A percentile compares a stretch with the other conserved stretches of the same genome.
phyloP scores from a whole-genome alignment of 92 coral and sea anemone genomes.

The Isaurus tuberculatus region DNA sequence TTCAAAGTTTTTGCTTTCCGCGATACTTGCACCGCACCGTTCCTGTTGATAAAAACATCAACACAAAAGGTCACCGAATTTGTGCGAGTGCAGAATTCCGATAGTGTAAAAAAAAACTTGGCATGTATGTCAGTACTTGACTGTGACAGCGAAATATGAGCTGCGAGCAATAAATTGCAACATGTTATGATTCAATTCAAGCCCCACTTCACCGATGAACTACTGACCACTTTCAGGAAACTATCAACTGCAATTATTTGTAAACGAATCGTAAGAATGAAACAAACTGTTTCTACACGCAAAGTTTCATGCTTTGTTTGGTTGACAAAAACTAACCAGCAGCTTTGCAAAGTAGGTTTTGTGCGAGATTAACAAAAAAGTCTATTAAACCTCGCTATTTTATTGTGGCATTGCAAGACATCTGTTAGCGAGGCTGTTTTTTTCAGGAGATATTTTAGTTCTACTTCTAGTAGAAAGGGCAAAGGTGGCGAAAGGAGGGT shows the following conservation, averaged over 20 bases:
- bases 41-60: neutral
- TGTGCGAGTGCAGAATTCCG: neutral
- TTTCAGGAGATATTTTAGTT: neutral
- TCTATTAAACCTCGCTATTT: neutral
- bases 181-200: neutral
- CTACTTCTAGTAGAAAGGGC: neutral
- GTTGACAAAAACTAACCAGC: neutral
- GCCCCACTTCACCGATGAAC: conserved; percentile 1
- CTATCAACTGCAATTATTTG: neutral
- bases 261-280: neutral
- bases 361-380: neutral
- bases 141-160: neutral
- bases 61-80: neutral
- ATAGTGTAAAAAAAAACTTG: neutral
- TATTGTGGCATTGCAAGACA: neutral
- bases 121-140: neutral
- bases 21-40: neutral
- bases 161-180: neutral
- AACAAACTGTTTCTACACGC: neutral
- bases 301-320: neutral
- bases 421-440: neutral
- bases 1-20: neutral
- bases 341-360: neutral
- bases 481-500: neutral
- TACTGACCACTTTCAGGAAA: neutral